phyloP scores from a whole-genome alignment of 2,113 vertebrate species.

The Leptosomus discolor region DNA sequence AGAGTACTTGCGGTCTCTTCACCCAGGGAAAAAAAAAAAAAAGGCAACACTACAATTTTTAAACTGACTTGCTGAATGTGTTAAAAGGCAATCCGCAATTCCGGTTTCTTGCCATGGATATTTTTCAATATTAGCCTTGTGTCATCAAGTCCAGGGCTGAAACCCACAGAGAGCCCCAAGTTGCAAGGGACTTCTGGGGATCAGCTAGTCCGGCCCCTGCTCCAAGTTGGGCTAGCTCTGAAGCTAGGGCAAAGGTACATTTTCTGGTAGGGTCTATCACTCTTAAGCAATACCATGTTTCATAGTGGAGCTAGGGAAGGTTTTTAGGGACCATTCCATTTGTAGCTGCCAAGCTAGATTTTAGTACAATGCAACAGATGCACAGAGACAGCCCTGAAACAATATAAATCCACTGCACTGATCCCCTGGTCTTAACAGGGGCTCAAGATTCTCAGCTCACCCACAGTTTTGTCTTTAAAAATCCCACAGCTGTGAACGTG shows the following conservation, averaged over 20 bases:
- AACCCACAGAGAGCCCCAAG: not conserved
- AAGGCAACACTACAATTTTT: not conserved
- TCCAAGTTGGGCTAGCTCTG: not conserved
- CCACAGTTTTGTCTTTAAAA: not conserved
- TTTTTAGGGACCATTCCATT: not conserved
- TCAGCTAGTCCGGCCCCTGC: not conserved
- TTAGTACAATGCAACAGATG: rapidly evolving
- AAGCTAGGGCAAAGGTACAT: not conserved
- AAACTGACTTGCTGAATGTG: not conserved
- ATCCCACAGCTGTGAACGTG: not conserved
- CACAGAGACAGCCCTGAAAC: not conserved
- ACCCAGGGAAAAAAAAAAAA: not conserved
- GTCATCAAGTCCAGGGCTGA: not conserved
- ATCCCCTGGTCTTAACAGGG: not conserved
- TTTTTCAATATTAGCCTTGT: not conserved
- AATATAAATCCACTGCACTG: not conserved
- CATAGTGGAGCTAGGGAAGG: not conserved
- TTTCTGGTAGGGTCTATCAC: not conserved
- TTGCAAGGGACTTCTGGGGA: not conserved
- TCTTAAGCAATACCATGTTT: not conserved
- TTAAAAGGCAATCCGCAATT: not conserved
- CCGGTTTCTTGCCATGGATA: not conserved
- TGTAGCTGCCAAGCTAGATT: not conserved
- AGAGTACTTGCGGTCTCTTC: not conserved
- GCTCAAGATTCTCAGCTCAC: not conserved